A percentile compares a stretch with the other conserved stretches of the same genome.
Evolutionary conservation across 2,888 invertebrate species (phyloP).

Genomic region (Tolmerus cingulatus): DNA sequence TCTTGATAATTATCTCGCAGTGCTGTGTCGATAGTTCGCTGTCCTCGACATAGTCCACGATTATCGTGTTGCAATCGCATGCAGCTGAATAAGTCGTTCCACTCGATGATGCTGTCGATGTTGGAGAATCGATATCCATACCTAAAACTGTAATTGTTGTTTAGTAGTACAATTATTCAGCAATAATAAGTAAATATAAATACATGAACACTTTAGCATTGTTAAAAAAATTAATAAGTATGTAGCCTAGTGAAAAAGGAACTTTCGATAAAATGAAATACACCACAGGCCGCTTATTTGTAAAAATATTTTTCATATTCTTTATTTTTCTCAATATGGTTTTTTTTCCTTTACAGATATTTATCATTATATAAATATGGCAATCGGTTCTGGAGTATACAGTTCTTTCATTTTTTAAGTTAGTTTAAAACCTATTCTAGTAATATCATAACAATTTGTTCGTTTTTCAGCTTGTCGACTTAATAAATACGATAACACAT

Average conservation of each 20-base stretch:
- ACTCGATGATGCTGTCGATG: not conserved
- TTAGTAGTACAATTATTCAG: not conserved
- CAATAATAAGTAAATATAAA: not conserved
- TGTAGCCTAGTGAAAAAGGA: not conserved
- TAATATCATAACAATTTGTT: conserved; percentile 39
- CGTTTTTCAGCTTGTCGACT: conserved; percentile 27
- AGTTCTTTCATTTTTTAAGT: conserved; percentile 27
- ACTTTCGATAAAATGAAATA: conserved; percentile 15
- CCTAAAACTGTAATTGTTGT: conserved; percentile 44
- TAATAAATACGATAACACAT: conserved; percentile 39
- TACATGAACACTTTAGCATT: conserved; percentile 10
- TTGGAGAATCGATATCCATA: conserved; percentile 3
- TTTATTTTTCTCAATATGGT: conserved; percentile 19
- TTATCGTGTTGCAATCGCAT: not conserved
- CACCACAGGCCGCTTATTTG: conserved; percentile 41
- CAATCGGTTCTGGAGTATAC: conserved; percentile 45
- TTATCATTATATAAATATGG: conserved; percentile 43
- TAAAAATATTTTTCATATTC: conserved; percentile 44
- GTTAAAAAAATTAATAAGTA: not conserved
- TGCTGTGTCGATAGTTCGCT: conserved; percentile 29
- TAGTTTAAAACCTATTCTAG: conserved; percentile 29
- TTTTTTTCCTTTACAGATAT: conserved; percentile 27
- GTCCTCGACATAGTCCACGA: conserved; percentile 42
- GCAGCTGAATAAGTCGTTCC: not conserved
- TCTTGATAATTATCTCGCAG: conserved; percentile 40